Evolutionary conservation across 2,888 invertebrate species (phyloP), one percentile per base, ranked within the genome.

Genomic region (Antheraea assamensis): DNA sequence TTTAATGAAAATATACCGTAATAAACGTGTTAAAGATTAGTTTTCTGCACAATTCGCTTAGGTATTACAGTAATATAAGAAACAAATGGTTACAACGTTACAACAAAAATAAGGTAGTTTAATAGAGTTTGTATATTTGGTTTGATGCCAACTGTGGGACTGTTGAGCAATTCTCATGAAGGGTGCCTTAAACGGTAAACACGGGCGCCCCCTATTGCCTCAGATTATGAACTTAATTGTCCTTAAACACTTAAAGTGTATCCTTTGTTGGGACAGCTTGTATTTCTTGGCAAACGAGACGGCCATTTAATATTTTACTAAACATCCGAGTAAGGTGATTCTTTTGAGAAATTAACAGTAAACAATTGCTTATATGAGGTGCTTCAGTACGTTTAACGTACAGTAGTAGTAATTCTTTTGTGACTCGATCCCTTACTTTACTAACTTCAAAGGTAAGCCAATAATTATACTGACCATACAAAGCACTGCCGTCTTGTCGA

Each of bases 151-250:
- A 68, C 68, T 35, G 13, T 21, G 21, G n/a, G 24, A 68, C 19
- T 35, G 68, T n/a, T 31, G 68, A 68, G 35, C 68, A 35, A 68
- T 68, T n/a, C 68, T 31, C 21, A 19, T 68, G 35, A 68, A 68
- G 68, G 68, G 68, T 72, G 72, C 27, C 47, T 15, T 66, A 64
- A 64, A 66, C 72, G 58, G 64, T 61, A 30, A 66, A 72, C 72
- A 72, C 64, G 27, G 58, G 24, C 47, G 72, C 72, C 24, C 52
- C 8, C 52, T 49, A 71, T 49, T 49, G 52, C 71, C 21, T 49
- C 49, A 49, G 30, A 52, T 71, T 71, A 71, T 30, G 49, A 71
- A 71, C 71, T 49, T 52, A 71, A 71, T 68, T 68, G 35, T 35
- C 35, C 68, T 68, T 68, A 68, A 68, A 68, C 68, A 35, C 68